Evolutionary conservation across 1,140 invertebrate genomes (phyloP).

Genomic region (Teleogryllus occipitalis): DNA sequence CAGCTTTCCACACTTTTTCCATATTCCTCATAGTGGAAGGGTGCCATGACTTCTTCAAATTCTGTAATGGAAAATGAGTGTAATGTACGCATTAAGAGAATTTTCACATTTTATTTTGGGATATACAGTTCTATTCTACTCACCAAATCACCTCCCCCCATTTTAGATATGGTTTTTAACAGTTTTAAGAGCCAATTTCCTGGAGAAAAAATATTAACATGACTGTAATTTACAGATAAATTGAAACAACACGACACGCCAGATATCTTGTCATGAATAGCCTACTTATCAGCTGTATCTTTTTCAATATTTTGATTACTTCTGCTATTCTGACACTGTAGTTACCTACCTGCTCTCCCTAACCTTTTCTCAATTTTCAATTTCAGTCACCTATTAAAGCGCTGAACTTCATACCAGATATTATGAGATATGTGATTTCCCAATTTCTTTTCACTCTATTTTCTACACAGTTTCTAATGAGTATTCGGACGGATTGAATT

Average conservation of each 20-base stretch:
- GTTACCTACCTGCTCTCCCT: no score
- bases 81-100: not conserved
- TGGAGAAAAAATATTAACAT: not conserved
- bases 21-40: slow-evolving; percentile 69
- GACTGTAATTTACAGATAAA: not conserved
- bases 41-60: slow-evolving; percentile 73
- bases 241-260: not conserved
- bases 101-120: not conserved
- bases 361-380: no score
- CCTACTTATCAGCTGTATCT: no score
- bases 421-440: no score
- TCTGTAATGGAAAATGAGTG: slow-evolving; percentile 38
- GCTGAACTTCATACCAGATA: no score
- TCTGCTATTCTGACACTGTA: no score
- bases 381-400: no score
- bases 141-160: not conserved
- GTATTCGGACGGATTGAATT: no score
- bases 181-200: not conserved
- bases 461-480: no score
- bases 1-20: slow-evolving; percentile 68
- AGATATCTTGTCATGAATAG: no score
- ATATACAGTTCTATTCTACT: not conserved
- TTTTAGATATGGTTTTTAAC: not conserved
- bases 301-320: no score
- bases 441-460: no score